Evolutionary conservation across 1,140 invertebrate species (phyloP).

Genomic region (Helicorthomorpha holstii): DNA sequence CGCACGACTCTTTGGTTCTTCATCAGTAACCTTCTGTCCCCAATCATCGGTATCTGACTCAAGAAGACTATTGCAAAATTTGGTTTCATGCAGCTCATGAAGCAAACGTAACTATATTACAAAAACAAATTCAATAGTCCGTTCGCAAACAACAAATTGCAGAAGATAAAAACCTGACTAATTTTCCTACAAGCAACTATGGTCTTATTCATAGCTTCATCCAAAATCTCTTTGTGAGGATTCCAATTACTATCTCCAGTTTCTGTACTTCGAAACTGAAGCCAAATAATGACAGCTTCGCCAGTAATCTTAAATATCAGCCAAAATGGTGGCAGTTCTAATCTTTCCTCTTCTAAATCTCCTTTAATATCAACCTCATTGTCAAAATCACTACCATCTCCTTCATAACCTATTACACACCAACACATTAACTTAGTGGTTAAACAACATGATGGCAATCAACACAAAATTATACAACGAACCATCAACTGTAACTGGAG

Average conservation of each 20-base stretch:
- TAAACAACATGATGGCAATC: no score
- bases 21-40: background rate
- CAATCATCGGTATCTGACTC: conserved; percentile 44
- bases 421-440: no score
- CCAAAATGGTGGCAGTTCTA: conserved; percentile 53
- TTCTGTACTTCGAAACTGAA: conserved; percentile 39
- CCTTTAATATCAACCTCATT: conserved; percentile 42
- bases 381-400: conserved; percentile 41
- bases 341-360: conserved; percentile 33
- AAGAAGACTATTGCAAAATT: conserved; percentile 47
- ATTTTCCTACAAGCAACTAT: conserved; percentile 43
- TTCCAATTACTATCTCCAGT: conserved; percentile 15
- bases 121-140: no score
- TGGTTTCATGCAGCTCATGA: conserved; percentile 47
- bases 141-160: no score
- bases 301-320: conserved; percentile 44
- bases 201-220: conserved; percentile 35
- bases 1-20: no score
- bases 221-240: conserved; percentile 34
- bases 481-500: background rate
- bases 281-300: conserved; percentile 45
- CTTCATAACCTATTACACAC: conserved; percentile 33
- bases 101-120: conserved; percentile 26
- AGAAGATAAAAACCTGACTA: conserved; percentile 39
- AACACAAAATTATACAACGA: conserved; percentile 1